These are phyloP conservation scores for Myotis davidii DNA, from an alignment of 2,113 vertebrate species.

Conservation along the genomic window DNA sequence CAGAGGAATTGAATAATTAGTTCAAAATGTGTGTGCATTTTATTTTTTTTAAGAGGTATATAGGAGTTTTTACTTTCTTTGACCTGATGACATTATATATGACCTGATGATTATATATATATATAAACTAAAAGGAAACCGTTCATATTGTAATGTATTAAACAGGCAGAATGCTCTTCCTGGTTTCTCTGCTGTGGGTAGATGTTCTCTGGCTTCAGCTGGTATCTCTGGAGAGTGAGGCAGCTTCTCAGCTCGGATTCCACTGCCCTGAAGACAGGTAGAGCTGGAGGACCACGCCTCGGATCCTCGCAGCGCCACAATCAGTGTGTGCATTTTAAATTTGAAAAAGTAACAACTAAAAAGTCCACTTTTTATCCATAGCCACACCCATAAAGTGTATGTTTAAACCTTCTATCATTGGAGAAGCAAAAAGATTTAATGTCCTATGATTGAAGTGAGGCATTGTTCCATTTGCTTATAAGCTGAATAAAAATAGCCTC, in stretches of 20 bases:
- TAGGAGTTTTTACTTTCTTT: no score
- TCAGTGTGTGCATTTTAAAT: background rate
- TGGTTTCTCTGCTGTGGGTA: slow-evolving; percentile 1
- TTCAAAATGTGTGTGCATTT: no score
- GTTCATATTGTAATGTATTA: no score
- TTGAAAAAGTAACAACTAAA: background rate
- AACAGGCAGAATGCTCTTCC: no score
- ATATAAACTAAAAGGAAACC: no score
- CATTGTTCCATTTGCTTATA: background rate
- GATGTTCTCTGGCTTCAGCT: slow-evolving; percentile 13
- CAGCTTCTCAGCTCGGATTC: slow-evolving; percentile 26
- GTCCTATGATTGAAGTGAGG: background rate
- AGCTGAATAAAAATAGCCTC: background rate
- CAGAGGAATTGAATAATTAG: background rate
- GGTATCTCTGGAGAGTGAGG: background rate
- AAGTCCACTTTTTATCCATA: background rate
- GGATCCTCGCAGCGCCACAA: no score
- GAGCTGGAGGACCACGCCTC: background rate
- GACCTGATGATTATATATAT: no score
- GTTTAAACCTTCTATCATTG: background rate
- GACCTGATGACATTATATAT: no score
- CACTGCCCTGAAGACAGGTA: background rate
- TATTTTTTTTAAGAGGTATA: no score
- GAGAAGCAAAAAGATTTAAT: no score
- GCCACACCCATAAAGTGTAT: background rate